Conservation (phyloP, 2,113 vertebrate genomes). For the Hydrolagus affinis region DNA sequence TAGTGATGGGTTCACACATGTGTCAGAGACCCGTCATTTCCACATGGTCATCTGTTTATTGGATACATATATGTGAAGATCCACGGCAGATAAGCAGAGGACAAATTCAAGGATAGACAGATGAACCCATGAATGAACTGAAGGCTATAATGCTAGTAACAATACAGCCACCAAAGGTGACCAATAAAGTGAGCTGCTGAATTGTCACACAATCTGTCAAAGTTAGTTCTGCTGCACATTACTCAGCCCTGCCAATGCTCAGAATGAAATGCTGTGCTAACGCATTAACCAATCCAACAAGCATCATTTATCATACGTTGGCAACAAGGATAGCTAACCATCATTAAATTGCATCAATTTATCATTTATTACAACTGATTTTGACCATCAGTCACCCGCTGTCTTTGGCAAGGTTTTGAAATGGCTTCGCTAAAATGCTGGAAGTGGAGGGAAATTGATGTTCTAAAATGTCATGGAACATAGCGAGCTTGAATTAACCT, state of each 20-base stretch:
- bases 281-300: background rate
- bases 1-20: too few relatives aligned
- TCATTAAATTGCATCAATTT: slow-evolving; percentile 8
- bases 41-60: background rate
- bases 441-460: too few relatives aligned
- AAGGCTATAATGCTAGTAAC: background rate
- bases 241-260: background rate
- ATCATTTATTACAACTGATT: too few relatives aligned
- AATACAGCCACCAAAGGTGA: background rate
- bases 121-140: background rate
- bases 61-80: background rate
- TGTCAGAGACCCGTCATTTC: too few relatives aligned
- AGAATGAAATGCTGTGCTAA: background rate
- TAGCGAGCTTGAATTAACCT: too few relatives aligned
- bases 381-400: too few relatives aligned
- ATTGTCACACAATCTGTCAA: slow-evolving; percentile 16
- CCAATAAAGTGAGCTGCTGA: background rate
- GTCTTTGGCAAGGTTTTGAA: too few relatives aligned
- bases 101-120: background rate
- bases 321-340: background rate
- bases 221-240: background rate
- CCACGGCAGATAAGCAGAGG: background rate
- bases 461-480: too few relatives aligned
- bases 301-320: background rate
- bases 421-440: too few relatives aligned